Conservation (phyloP, 2,888 invertebrate species). For the Habrosyne pyritoides region DNA sequence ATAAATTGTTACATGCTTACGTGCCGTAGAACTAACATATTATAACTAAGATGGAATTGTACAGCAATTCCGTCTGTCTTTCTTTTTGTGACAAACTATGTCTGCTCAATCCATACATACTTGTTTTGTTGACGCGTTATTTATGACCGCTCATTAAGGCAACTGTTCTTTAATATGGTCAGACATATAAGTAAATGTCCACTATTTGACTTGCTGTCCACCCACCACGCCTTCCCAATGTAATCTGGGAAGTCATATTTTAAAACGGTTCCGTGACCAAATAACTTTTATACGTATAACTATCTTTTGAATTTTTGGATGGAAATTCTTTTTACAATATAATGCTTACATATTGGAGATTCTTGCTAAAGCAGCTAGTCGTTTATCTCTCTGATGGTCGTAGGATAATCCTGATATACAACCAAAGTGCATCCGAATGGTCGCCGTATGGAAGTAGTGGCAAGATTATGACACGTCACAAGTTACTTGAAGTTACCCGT, state of each 20-base stretch:
- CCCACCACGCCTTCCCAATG: not conserved
- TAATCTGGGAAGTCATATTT: not conserved
- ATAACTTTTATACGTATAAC: no score
- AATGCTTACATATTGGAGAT: no score
- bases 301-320: no score
- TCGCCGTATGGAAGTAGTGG: conserved; percentile 38
- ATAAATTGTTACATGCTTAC: no score
- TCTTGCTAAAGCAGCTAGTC: no score
- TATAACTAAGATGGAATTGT: conserved; percentile 13
- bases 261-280: not conserved
- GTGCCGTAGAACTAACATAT: no score
- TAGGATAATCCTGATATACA: not conserved
- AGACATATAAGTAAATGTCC: not conserved
- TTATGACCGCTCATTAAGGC: not conserved
- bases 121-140: not conserved
- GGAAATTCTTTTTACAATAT: no score
- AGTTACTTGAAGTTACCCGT: conserved; percentile 44
- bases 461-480: conserved; percentile 65
- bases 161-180: not conserved
- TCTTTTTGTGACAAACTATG: not conserved
- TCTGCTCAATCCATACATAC: not conserved
- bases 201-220: not conserved
- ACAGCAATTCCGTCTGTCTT: not conserved
- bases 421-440: conserved; percentile 18
- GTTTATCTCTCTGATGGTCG: no score